Percentiles rank a stretch among this genome's conserved stretches.
These are phyloP conservation scores for Scotopteryx bipunctaria DNA, from an alignment of 2,888 invertebrate genomes.

Conservation along the genomic window DNA sequence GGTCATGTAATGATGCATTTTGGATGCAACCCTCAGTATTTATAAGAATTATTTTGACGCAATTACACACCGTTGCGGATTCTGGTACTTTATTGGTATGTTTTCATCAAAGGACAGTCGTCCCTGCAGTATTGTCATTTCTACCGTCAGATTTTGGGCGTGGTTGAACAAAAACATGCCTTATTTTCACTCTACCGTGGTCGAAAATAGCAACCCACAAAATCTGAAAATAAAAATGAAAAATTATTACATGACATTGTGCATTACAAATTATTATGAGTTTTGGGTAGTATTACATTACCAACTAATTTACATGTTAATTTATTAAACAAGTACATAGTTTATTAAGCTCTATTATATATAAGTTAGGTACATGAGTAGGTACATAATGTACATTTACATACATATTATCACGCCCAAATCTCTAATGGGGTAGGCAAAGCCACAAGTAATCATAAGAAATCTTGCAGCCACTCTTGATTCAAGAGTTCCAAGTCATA, in stretches of 20 bases:
- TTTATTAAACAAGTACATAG: conserved; percentile 30
- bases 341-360: conserved; percentile 27
- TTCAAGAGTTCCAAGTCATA: too few relatives aligned
- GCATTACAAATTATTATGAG: conserved; percentile 35
- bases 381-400: too few relatives aligned
- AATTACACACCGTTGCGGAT: conserved; percentile 68
- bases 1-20: conserved; percentile 73
- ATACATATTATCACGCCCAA: too few relatives aligned
- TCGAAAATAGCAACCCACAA: conserved; percentile 3
- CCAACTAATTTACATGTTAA: conserved; percentile 37
- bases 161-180: conserved; percentile 16
- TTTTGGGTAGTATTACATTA: conserved; percentile 33
- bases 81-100: conserved; percentile 70
- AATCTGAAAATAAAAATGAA: conserved; percentile 33
- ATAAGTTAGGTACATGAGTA: too few relatives aligned
- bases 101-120: conserved; percentile 58
- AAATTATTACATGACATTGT: conserved; percentile 39
- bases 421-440: too few relatives aligned
- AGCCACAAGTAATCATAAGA: too few relatives aligned
- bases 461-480: too few relatives aligned
- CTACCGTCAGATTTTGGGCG: conserved; percentile 21
- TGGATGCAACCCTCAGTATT: conserved; percentile 72
- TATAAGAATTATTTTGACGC: conserved; percentile 72
- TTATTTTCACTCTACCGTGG: conserved; percentile 14
- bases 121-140: conserved; percentile 51